A percentile compares a stretch with the other conserved stretches of the same genome.
phyloP scores from a whole-genome alignment of 2,888 invertebrate species.

The Tachina fera region DNA sequence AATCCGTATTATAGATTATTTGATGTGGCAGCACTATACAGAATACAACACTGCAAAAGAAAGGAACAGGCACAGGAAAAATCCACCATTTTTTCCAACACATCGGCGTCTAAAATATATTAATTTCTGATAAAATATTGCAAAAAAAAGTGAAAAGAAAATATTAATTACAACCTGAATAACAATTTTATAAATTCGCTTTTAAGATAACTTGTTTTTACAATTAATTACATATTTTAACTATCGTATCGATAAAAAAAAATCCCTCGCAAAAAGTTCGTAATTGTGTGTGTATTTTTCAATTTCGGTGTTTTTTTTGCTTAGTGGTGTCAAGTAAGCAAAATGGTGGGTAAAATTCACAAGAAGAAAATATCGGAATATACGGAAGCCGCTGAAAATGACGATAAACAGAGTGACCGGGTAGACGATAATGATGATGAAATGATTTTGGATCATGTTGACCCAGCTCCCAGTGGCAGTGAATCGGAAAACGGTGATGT shows the following conservation, averaged over 20 bases:
- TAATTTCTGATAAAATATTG: constrained; percentile 41
- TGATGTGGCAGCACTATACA: constrained; percentile 11
- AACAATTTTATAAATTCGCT: neutral
- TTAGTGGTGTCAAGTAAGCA: constrained; percentile 60
- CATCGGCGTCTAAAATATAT: constrained; percentile 64
- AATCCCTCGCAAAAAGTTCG: constrained; percentile 62
- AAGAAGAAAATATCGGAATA: constrained; percentile 79
- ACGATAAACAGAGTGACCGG: constrained; percentile 71
- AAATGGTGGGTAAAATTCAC: constrained; percentile 79
- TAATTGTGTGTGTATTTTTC: constrained; percentile 61
- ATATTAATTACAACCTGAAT: neutral
- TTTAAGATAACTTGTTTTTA: neutral
- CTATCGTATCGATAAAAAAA: constrained; percentile 29
- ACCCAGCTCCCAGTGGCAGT: constrained; percentile 73
- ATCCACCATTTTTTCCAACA: constrained; percentile 60
- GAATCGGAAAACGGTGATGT: constrained; percentile 73
- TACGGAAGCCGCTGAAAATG: constrained; percentile 76
- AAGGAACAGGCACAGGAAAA: constrained; percentile 26
- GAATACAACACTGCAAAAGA: constrained; percentile 50
- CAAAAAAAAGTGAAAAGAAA: constrained; percentile 34
- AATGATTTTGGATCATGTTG: constrained; percentile 70
- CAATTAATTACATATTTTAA: neutral
- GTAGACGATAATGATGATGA: constrained; percentile 67
- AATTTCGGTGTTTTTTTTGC: constrained; percentile 41
- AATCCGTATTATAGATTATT: too few species aligned